Base-by-base conservation (phyloP, 2,797 vertebrate species). In the Chromis chromis region DNA sequence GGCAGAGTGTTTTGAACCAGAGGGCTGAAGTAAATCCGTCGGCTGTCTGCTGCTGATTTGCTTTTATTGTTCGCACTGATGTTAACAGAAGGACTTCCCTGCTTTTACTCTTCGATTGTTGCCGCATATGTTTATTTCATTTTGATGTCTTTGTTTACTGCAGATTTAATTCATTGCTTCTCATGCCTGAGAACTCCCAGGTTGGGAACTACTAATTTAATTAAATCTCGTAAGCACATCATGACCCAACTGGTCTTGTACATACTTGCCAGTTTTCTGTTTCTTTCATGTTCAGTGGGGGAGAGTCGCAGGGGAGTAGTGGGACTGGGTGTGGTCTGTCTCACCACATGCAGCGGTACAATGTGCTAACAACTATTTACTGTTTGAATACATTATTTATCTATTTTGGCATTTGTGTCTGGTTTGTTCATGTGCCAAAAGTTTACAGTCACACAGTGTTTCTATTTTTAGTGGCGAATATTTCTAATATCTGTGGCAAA, bases 161-260 rank as follows among this genome's bases (percentile, higher is more conserved):
- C 0, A 0, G 28, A 56, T 70, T 64, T 56, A 58, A 68, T 66
- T 50, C 70, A 24, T 6, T 13, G 52, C 16, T 61, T 61, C n/a
- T 36, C 33, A 44, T 74, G 10, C 40, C 14, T 36, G 7, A 55
- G 36, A 73, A 83, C 8, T 72, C 65, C 59, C 53, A 57, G 62
- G 24, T 25, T 66, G 56, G 57, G 56, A 79, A 61, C 54, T 44
- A 39, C 48, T 81, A 60, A 82, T 83, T 88, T 60, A 76, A 90
- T 86, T 81, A 72, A 73, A 75, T 73, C 62, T 78, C 67, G 17
- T 21, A 64, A 82, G 71, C 57, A 63, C 49, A 81, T 87, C 78
- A 44, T 86, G 87, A 88, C 79, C 74, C 33, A 64, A 81, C 88
- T 76, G 78, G 69, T 88, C 89, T 66, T 90, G 90, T 83, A 65